Base-by-base conservation (phyloP, 2,113 vertebrate species). In the Bujurquina vittata region DNA sequence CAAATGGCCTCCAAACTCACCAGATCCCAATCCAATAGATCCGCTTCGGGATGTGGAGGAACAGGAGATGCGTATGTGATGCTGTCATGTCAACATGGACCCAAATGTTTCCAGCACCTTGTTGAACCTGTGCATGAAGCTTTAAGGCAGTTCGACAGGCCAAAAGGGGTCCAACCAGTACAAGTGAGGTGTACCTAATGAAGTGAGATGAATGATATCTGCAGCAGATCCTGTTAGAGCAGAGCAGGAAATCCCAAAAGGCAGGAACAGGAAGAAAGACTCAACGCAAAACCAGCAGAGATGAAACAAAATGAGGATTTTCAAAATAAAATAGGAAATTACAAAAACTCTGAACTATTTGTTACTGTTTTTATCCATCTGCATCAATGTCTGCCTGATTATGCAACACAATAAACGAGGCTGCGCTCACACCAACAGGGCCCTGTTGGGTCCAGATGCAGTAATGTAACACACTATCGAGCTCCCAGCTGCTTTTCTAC, bases 331-430 rank as follows among this genome's bases (percentile, higher is more conserved):
- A 52, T 2, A 7, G 5, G 1, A 18, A 49, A 49, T 49, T 15
- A 49, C 46, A 49, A 2, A 52, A 52, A 18, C 49, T 15, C 5
- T 3, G 9, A 35, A 35, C 7, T 2, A 18, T 52, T 52, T 18
- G 17, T 52, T 17, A 52, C 49, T 14, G 12, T 17, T 6, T 77
- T 18, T 74, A 61, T 59, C 12, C 33, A 18, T 5, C 6, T n/a
- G 67, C 0, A 72, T 26, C 43, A 72, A 72, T 0, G 49, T 43
- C 49, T 63, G 43, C 35, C 80, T 81, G 72, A 92, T 92, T 90
- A 90, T 67, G 87, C 65, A 92, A 91, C 87, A 81, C 31, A 37
- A 79, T 79, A 86, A 88, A 72, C 20, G 65, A 72, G 46, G 46
- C 65, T 0, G 85, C 84, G 60, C 65, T 54, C 79, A 69, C 57